These are phyloP conservation scores for Crotalus tigris DNA, from an alignment of 2,113 vertebrate genomes.

Conservation along the genomic window DNA sequence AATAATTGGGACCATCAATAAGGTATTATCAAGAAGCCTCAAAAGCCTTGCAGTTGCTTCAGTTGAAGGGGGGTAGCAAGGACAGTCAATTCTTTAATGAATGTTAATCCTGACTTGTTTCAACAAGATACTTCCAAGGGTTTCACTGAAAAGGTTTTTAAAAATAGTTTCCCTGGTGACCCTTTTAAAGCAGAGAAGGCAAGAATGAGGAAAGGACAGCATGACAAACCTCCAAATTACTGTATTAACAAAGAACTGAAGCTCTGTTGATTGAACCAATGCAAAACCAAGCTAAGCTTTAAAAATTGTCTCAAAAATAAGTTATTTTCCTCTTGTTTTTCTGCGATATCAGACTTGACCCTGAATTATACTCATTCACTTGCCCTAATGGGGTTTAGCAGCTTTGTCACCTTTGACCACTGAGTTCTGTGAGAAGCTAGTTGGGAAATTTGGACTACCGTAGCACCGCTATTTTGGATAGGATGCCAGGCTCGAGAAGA, in stretches of 20 bases:
- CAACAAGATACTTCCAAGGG: not conserved
- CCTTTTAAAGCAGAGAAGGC: not conserved
- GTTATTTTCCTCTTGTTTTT: not conserved
- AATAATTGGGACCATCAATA: not conserved
- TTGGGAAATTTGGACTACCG: not conserved
- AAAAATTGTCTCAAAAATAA: not conserved
- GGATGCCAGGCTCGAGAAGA: not conserved
- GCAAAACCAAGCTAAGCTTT: not conserved
- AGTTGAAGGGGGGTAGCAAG: not conserved
- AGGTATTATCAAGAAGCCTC: not conserved
- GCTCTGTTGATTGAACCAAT: not conserved
- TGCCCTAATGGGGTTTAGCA: not conserved
- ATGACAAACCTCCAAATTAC: not conserved
- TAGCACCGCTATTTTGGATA: not conserved
- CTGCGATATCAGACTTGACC: not conserved
- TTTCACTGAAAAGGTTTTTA: not conserved
- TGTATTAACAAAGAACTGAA: not conserved
- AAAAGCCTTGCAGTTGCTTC: not conserved
- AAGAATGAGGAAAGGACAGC: not conserved
- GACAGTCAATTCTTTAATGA: not conserved
- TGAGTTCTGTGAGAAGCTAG: not conserved
- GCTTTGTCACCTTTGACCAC: not conserved
- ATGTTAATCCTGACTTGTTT: not conserved
- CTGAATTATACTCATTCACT: not conserved
- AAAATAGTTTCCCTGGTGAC: not conserved